phyloP scores from a whole-genome alignment of 2,113 vertebrate genomes.

The Silurus asotus region DNA sequence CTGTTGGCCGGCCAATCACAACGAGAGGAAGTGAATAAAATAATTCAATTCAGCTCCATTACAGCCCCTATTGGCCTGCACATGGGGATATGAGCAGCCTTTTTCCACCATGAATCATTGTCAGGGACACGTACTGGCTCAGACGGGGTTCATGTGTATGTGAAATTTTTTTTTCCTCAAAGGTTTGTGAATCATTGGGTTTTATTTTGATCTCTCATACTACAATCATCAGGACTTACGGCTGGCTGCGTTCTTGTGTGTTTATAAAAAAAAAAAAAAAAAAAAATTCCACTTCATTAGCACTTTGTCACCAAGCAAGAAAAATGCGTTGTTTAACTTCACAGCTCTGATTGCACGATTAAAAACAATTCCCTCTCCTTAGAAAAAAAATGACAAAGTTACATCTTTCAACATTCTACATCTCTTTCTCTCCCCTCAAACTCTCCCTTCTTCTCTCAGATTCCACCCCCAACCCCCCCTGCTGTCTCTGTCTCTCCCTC shows the following conservation, averaged over 20 bases:
- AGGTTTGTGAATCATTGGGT: constrained; percentile 1
- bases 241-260: constrained; percentile 29
- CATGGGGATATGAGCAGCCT: constrained; percentile 51
- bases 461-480: not conserved
- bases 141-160: constrained; percentile 33
- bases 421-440: constrained; percentile 6
- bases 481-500: constrained; percentile 15
- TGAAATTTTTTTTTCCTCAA: constrained; percentile 11
- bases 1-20: constrained; percentile 46
- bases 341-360: constrained; percentile 46
- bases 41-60: constrained; percentile 55
- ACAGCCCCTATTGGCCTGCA: constrained; percentile 42
- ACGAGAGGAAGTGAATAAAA: constrained; percentile 50
- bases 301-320: constrained; percentile 63
- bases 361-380: constrained; percentile 40
- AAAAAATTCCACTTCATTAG: constrained; percentile 26
- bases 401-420: not conserved
- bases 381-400: constrained; percentile 36
- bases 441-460: not conserved
- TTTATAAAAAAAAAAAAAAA: constrained; percentile 30
- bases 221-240: constrained; percentile 30
- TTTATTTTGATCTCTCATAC: constrained; percentile 39
- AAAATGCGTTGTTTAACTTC: constrained; percentile 61
- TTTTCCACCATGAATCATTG: constrained; percentile 60
- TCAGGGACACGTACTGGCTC: constrained; percentile 42